Evolutionary conservation across 2,888 invertebrate genomes (phyloP).

Genomic region (Sphecodes monilicornis): DNA sequence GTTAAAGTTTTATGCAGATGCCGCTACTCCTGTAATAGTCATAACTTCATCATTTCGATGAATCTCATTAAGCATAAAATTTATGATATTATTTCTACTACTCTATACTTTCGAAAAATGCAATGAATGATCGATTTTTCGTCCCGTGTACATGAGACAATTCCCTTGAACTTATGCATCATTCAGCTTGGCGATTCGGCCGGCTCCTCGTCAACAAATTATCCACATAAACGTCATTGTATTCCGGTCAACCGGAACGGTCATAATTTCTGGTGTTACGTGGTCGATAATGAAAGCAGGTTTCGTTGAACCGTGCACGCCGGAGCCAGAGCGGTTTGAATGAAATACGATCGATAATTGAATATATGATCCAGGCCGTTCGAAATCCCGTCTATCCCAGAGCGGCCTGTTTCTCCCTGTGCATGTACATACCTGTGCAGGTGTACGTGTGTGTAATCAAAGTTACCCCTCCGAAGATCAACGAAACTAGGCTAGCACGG

Average conservation of each 20-base stretch:
- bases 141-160: not conserved
- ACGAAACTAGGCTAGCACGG: slow-evolving; percentile 6
- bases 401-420: not conserved
- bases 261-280: slow-evolving; percentile 38
- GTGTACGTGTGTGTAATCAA: slow-evolving; percentile 22
- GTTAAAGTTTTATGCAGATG: too few relatives aligned
- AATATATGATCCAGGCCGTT: slow-evolving; percentile 35
- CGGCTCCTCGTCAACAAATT: slow-evolving; percentile 11
- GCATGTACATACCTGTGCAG: not conserved
- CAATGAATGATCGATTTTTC: not conserved
- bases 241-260: not conserved
- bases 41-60: too few relatives aligned
- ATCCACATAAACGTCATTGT: slow-evolving; percentile 26
- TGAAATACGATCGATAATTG: slow-evolving; percentile 45
- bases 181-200: not conserved
- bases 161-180: not conserved
- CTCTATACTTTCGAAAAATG: too few relatives aligned
- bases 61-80: too few relatives aligned
- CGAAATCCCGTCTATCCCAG: slow-evolving; percentile 22
- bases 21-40: too few relatives aligned
- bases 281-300: slow-evolving; percentile 29
- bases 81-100: too few relatives aligned
- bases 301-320: slow-evolving; percentile 20
- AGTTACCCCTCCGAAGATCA: slow-evolving; percentile 6
- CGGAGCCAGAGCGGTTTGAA: not conserved